phyloP scores from a whole-genome alignment of 2,888 invertebrate species.

The Deilephila porcellus region DNA sequence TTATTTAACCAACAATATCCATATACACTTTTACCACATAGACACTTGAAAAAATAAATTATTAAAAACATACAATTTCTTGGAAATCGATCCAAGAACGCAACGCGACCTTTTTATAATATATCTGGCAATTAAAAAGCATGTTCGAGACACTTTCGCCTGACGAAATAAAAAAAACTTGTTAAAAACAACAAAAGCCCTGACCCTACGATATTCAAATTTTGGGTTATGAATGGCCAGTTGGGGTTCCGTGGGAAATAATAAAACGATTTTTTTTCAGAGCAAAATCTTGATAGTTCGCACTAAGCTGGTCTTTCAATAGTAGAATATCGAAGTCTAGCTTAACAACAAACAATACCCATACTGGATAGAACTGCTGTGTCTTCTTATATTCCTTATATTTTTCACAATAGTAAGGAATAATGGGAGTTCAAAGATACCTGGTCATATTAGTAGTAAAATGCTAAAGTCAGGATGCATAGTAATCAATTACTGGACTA shows the following conservation, averaged over 20 bases:
- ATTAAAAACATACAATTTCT: conserved; percentile 8
- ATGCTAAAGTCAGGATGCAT: no score
- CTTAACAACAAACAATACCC: no score
- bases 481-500: no score
- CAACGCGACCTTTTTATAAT: conserved; percentile 20
- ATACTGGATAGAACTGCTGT: no score
- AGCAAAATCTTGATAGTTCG: no score
- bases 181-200: conserved; percentile 55
- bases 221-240: conserved; percentile 70
- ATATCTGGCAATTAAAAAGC: conserved; percentile 29
- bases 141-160: conserved; percentile 43
- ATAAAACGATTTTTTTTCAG: neutral
- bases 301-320: no score
- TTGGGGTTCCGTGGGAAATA: conserved; percentile 45
- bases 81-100: conserved; percentile 12
- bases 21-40: neutral
- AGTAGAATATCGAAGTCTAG: no score
- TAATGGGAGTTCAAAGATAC: no score
- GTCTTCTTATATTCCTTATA: no score
- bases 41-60: neutral
- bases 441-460: no score
- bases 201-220: conserved; percentile 74
- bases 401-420: no score
- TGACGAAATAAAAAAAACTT: conserved; percentile 32
- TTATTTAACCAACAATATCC: neutral